Conservation (phyloP, 2,888 invertebrate genomes). For the Scaeva pyrastri region DNA sequence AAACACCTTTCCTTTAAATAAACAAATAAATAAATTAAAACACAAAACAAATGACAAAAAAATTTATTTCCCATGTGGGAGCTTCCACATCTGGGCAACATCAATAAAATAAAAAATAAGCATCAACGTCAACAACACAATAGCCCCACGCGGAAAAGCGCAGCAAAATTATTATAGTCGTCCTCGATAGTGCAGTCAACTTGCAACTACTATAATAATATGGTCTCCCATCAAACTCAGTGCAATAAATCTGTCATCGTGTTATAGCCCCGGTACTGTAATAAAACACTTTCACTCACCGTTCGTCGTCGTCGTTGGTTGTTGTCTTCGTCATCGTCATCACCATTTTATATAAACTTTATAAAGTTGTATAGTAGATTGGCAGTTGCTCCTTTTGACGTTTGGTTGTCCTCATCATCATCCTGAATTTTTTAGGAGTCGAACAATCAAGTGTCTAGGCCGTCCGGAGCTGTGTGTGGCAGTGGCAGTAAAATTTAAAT, state of each 20-base stretch:
- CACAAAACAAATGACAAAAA: neutral
- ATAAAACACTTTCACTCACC: constrained; percentile 68
- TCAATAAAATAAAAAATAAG: constrained; percentile 12
- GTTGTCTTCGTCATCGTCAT: neutral
- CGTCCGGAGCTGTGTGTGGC: neutral
- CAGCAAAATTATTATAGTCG: constrained; percentile 35
- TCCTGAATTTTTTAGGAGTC: constrained; percentile 18
- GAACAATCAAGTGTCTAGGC: constrained; percentile 41
- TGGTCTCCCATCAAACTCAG: constrained; percentile 39
- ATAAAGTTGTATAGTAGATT: too few species aligned
- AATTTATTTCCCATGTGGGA: constrained; percentile 22
- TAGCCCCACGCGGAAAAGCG: constrained; percentile 14
- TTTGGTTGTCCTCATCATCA: constrained; percentile 37
- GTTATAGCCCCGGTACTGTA: constrained; percentile 42
- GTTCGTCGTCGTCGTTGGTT: neutral
- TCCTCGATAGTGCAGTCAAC: constrained; percentile 69
- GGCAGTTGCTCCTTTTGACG: neutral
- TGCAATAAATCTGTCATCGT: constrained; percentile 58
- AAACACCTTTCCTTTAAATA: neutral
- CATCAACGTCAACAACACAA: neutral
- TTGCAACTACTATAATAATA: neutral
- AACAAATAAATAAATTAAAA: neutral
- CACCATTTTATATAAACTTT: too few species aligned
- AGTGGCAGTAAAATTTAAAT: constrained; percentile 68
- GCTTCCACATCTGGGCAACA: neutral